Evolutionary conservation across 2,888 invertebrate species (phyloP).

Genomic region (Sthenelais limicola): DNA sequence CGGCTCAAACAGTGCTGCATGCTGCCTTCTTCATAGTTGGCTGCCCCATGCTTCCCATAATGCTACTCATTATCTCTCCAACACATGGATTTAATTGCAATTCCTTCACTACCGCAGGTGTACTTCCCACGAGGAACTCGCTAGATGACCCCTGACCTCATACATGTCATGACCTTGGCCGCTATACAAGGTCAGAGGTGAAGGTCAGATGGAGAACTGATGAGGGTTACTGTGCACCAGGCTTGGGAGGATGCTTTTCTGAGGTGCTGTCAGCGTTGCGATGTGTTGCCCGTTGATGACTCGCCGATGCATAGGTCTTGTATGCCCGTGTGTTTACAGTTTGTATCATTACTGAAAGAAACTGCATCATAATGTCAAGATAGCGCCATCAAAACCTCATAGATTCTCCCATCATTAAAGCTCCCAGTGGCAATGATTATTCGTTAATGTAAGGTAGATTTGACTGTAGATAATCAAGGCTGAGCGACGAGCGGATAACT

Average conservation of each 20-base stretch:
- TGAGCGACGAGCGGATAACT: no score
- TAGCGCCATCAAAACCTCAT: no score
- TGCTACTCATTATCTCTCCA: slow-evolving; percentile 7
- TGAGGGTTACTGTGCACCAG: slow-evolving; percentile 15
- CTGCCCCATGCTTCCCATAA: background rate
- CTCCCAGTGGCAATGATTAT: no score
- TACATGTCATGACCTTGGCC: slow-evolving; percentile 26
- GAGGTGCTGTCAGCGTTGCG: slow-evolving; percentile 4
- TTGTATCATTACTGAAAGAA: no score
- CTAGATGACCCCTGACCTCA: slow-evolving; percentile 22
- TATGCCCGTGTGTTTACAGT: no score
- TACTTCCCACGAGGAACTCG: slow-evolving; percentile 21
- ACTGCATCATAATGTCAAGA: no score
- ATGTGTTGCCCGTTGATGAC: no score
- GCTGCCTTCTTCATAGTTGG: slow-evolving; percentile 32
- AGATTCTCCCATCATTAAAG: no score
- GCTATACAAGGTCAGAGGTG: slow-evolving; percentile 15
- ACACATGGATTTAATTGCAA: slow-evolving; percentile 34
- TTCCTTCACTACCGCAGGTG: slow-evolving; percentile 28
- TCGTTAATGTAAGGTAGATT: no score
- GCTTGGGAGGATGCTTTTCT: slow-evolving; percentile 1
- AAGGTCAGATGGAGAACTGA: slow-evolving; percentile 12
- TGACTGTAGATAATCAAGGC: no score
- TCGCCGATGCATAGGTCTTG: no score
- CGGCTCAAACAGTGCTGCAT: slow-evolving; percentile 21